These are phyloP conservation scores for Polydrusus cervinus DNA, from an alignment of 2,888 invertebrate genomes.

Conservation along the genomic window DNA sequence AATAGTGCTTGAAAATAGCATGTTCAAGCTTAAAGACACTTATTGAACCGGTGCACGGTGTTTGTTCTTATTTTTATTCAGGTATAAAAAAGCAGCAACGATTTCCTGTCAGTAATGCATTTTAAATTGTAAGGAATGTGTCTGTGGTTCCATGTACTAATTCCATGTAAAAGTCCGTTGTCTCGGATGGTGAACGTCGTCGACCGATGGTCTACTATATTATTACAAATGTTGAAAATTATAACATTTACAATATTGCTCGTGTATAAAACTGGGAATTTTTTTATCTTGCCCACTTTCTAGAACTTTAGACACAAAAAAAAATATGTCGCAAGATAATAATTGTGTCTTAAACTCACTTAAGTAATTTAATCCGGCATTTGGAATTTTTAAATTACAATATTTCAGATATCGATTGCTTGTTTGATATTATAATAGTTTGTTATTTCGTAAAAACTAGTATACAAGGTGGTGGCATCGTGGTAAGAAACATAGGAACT, in stretches of 20 bases:
- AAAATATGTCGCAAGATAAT: background rate
- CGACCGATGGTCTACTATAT: slow-evolving; percentile 22
- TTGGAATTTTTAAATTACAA: too few relatives aligned
- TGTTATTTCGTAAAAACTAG: too few relatives aligned
- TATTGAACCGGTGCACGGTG: slow-evolving; percentile 50
- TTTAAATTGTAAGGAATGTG: slow-evolving; percentile 65
- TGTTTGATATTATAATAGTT: too few relatives aligned
- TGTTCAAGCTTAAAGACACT: slow-evolving; percentile 41
- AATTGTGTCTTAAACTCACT: too few relatives aligned
- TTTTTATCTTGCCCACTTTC: background rate
- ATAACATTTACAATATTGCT: slow-evolving; percentile 18
- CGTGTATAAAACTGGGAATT: background rate
- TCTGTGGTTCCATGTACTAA: slow-evolving; percentile 59
- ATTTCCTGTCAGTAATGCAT: slow-evolving; percentile 66
- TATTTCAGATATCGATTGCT: too few relatives aligned
- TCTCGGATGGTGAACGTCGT: slow-evolving; percentile 39
- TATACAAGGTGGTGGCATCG: too few relatives aligned
- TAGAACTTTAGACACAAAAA: background rate
- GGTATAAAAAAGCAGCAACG: slow-evolving; percentile 63
- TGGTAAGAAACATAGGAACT: too few relatives aligned
- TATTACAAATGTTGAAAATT: slow-evolving; percentile 32
- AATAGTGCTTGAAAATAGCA: slow-evolving; percentile 47
- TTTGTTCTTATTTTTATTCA: slow-evolving; percentile 59
- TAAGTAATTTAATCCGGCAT: too few relatives aligned
- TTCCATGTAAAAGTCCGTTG: slow-evolving; percentile 55